Evolutionary conservation across 2,888 invertebrate species (phyloP).

Genomic region (Drosophila atroscutellata): DNA sequence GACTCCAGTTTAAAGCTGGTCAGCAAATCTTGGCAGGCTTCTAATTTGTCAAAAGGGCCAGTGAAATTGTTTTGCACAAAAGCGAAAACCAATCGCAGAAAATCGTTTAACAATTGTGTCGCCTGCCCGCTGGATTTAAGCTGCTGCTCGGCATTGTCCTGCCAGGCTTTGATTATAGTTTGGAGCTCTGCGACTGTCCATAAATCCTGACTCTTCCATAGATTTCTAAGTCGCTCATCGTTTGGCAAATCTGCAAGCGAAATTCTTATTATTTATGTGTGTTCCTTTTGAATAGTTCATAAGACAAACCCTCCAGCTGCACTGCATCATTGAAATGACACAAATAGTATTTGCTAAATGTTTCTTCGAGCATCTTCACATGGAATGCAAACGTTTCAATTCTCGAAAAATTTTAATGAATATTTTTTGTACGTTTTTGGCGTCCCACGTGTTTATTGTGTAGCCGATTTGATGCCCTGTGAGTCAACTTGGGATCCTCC

Average conservation of each 20-base stretch:
- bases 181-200: conserved; percentile 68
- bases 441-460: conserved; percentile 30
- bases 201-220: conserved; percentile 70
- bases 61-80: conserved; percentile 94
- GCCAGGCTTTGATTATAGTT: conserved; percentile 62
- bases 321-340: conserved; percentile 81
- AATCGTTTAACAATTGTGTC: conserved; percentile 82
- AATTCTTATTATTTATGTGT: not conserved
- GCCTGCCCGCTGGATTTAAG: conserved; percentile 17
- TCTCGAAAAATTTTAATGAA: not conserved
- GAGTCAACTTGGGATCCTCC: no score
- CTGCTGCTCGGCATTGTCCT: not conserved
- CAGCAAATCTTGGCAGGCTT: conserved; percentile 52
- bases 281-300: no score
- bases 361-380: conserved; percentile 51
- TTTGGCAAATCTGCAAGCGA: conserved; percentile 59
- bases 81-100: conserved; percentile 88
- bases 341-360: conserved; percentile 65
- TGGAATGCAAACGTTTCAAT: conserved; percentile 14
- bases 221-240: conserved; percentile 56
- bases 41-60: conserved; percentile 86
- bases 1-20: conserved; percentile 23
- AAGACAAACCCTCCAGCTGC: conserved; percentile 51
- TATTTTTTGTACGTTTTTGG: conserved; percentile 10
- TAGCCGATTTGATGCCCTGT: no score